Conservation (phyloP, 2,113 vertebrate species). For the Mustelus asterias region DNA sequence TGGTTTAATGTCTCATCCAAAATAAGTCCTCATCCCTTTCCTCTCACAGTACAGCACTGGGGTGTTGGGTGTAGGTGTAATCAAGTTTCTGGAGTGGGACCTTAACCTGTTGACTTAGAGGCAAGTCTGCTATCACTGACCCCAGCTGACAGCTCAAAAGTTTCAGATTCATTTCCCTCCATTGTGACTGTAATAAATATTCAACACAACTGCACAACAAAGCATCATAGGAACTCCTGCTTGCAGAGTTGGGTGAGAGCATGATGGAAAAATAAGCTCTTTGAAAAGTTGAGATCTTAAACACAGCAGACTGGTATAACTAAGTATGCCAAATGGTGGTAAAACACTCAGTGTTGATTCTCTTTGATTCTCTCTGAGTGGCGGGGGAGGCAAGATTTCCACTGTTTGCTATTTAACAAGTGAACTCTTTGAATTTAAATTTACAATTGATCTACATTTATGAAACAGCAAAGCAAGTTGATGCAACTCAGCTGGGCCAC, state of each 20-base stretch:
- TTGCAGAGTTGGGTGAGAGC: no score
- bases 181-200: background rate
- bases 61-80: background rate
- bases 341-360: background rate
- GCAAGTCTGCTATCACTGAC: background rate
- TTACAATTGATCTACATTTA: background rate
- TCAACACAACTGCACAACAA: background rate
- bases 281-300: background rate
- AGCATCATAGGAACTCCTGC: no score
- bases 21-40: background rate
- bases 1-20: background rate
- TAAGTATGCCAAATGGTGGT: background rate
- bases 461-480: background rate
- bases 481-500: background rate
- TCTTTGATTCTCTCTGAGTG: no score
- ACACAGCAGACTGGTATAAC: background rate
- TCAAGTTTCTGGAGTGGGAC: background rate
- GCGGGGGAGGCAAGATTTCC: background rate
- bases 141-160: background rate
- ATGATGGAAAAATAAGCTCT: background rate
- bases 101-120: background rate
- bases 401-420: background rate
- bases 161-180: background rate
- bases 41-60: background rate
- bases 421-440: background rate